Base-by-base conservation (phyloP, 1,140 invertebrate genomes). In the Lepidostoma basale region DNA sequence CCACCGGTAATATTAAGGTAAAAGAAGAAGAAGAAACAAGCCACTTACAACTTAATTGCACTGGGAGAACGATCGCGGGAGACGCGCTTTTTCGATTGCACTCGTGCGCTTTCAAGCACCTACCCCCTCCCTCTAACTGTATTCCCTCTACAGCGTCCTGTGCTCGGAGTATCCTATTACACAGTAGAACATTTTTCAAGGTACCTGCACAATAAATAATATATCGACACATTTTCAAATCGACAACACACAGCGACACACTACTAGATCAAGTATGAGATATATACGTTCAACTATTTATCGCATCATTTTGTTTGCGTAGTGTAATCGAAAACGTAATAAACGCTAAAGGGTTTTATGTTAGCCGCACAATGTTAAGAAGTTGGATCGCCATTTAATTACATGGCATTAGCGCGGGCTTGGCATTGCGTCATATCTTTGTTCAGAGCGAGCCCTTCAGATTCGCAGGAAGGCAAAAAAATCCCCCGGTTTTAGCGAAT, bases 401-500 rank as follows among this genome's bases (percentile, higher is more conserved):
- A 47, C 60, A 18, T 49, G 60, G 60, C 60, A 49, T 45, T 45
- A 62, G 60, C 40, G 40, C 40, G 40, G n/a, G 60, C 9, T 16
- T 33, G 40, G 60, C 40, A 30, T 40, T 58, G 49, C 63, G 49
- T 54, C 49, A 56, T 66, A 66, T 66, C 49, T 54, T 42, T 42
- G 63, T 56, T 49, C 36, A 33, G 33, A 26, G 30, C 39, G 59
- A 33, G 62, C 22, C 49, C 49, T 44, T 60, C 56, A 58, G 52
- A 67, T 59, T 67, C 64, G 39, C 49, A 56, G 54, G 52, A 49
- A 49, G 40, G 52, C 52, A 47, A 67, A 67, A 65, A 67, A 67
- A 60, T 67, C 63, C 56, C 64, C 54, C 44, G 68, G 62, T 66
- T 60, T 70, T 70, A 70, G 68, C 68, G 63, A 62, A 59, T 56